Percentiles rank a stretch among this genome's conserved stretches.
Conservation (phyloP, 2,888 invertebrate species). For the Ptychoptera albimana region DNA sequence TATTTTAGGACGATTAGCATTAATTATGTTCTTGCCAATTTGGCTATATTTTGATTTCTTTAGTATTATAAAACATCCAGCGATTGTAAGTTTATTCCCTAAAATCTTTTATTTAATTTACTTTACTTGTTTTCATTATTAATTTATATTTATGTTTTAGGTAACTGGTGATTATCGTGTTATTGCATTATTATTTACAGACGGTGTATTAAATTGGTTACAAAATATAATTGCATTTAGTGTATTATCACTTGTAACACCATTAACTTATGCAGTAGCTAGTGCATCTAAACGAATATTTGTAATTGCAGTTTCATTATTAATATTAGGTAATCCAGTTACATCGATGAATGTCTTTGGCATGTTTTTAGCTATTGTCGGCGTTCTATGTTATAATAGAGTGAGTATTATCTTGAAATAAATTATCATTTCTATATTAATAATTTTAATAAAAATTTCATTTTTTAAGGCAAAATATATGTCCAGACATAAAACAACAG, state of each 20-base stretch:
- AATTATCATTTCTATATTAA: too few species aligned
- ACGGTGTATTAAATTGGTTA: conserved; percentile 82
- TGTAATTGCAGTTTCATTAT: conserved; percentile 75
- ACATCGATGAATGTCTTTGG: conserved; percentile 73
- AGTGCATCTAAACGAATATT: conserved; percentile 88
- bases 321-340: conserved; percentile 83
- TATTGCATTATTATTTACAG: conserved; percentile 46
- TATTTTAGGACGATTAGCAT: conserved; percentile 60
- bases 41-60: conserved; percentile 60
- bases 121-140: neutral
- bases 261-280: conserved; percentile 88
- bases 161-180: conserved; percentile 36
- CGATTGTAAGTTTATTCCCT: conserved; percentile 36
- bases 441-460: too few species aligned
- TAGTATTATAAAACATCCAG: conserved; percentile 42
- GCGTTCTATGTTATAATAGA: conserved; percentile 83
- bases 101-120: neutral
- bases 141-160: conserved; percentile 19
- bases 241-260: conserved; percentile 79
- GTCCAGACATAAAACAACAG: too few species aligned
- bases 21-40: conserved; percentile 66
- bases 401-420: too few species aligned
- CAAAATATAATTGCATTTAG: conserved; percentile 94
- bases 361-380: conserved; percentile 78
- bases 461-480: too few species aligned